These are phyloP conservation scores for Stichopus chloronotus DNA, from an alignment of 35 echinoderm and acorn worm genomes.

Conservation along the genomic window DNA sequence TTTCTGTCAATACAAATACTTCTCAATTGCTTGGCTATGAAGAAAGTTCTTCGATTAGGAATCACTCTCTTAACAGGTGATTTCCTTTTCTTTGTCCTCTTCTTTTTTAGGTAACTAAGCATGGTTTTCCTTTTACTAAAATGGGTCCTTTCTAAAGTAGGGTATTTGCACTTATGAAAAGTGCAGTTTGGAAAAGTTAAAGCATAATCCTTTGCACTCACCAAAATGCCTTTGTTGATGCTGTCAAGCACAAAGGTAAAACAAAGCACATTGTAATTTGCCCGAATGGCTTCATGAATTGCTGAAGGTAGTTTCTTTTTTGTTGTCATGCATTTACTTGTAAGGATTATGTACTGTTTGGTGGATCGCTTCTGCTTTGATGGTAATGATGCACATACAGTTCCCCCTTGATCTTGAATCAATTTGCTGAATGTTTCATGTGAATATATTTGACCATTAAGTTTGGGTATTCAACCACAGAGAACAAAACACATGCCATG, in stretches of 20 bases:
- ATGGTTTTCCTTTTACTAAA: not conserved
- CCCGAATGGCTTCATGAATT: not conserved
- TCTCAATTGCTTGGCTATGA: not conserved
- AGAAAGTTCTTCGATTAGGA: not conserved
- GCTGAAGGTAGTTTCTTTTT: not conserved
- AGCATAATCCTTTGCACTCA: not conserved
- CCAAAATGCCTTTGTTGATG: not conserved
- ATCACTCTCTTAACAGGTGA: conserved; percentile 1
- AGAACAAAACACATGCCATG: not conserved
- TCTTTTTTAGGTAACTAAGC: not conserved
- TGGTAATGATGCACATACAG: not conserved
- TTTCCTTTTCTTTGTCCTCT: not conserved
- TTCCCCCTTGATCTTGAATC: not conserved
- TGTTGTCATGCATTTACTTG: not conserved
- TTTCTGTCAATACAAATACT: too few species aligned
- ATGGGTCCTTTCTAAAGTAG: not conserved
- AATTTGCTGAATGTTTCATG: not conserved
- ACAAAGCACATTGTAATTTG: not conserved
- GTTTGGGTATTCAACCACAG: not conserved
- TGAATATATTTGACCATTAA: not conserved
- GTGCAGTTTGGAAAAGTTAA: not conserved
- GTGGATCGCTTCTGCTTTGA: not conserved
- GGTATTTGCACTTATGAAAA: not conserved
- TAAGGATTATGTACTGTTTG: conserved; percentile 1
- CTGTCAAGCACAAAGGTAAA: not conserved